A percentile compares a stretch with the other conserved stretches of the same genome.
Evolutionary conservation across 2,797 vertebrate species (phyloP).

Genomic region (Sardinella longiceps): DNA sequence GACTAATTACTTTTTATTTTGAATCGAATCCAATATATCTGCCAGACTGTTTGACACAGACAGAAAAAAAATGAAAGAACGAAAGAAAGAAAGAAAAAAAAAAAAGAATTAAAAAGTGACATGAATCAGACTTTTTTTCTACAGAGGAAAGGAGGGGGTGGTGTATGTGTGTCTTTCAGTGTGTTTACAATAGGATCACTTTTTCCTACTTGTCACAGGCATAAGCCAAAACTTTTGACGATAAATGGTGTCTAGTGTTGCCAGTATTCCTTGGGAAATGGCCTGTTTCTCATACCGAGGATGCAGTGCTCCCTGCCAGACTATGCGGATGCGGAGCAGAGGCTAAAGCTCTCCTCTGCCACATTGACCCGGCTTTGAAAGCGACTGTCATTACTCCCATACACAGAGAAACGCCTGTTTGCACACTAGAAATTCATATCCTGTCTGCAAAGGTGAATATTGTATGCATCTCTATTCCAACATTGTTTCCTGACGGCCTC

Average conservation of each 20-base stretch:
- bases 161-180: not conserved
- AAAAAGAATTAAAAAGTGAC: slow-evolving; percentile 7
- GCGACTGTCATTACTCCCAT: slow-evolving; percentile 6
- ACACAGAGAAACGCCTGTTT: not conserved
- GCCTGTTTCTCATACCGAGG: slow-evolving; percentile 25
- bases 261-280: slow-evolving; percentile 23
- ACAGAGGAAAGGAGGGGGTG: not conserved
- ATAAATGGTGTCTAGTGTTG: slow-evolving; percentile 17
- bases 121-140: not conserved
- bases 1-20: not conserved
- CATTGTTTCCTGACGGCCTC: not conserved
- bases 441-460: slow-evolving; percentile 16
- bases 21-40: not conserved
- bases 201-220: slow-evolving; percentile 18
- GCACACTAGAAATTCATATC: not conserved
- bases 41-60: not conserved
- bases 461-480: not conserved
- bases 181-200: slow-evolving; percentile 13
- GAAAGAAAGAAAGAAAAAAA: too few relatives aligned
- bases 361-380: slow-evolving; percentile 13
- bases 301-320: not conserved
- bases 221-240: slow-evolving; percentile 10
- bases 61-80: too few relatives aligned
- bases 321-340: not conserved
- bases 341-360: not conserved